Evolutionary conservation across 2,888 invertebrate species (phyloP), one percentile per base, ranked within the genome.

Genomic region (Tipula vernalis): DNA sequence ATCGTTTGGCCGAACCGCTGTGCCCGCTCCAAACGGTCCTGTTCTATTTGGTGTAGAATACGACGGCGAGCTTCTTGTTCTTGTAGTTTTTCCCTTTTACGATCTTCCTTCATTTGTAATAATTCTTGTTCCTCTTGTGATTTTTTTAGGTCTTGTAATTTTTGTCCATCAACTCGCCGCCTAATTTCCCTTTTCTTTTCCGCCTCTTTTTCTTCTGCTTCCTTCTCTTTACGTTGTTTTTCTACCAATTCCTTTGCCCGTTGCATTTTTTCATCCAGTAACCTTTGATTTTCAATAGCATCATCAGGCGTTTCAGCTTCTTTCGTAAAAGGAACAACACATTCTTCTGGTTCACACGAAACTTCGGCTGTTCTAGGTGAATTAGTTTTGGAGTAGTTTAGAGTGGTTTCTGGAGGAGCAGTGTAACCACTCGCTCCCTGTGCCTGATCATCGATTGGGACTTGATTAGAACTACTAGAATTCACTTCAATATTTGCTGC

Each of bases 11-110:
- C 88, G 86, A 91, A 92, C 88, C 90, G 92, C 28, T 93, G 91
- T 44, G 93, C 93, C 12, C 95, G 90, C 89, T 96, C 96, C 0
- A 94, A 94, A 89, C 96, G 94, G 91, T 98, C 98, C 90, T 95
- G 95, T 0, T 96, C 97, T 87, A 98, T 98, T 91, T 98, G 96
- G 87, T 95, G 95, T 87, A 95, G 92, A 18, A 98, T 95, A 86
- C 95, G 94, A 88, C 98, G 96, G 10, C 96, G 93, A 0, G 96
- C 96, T 10, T 94, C 92, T 88, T 94, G 93, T 89, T 96, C 96
- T 88, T 95, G 96, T 88, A 94, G 92, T 89, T 95, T 96, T 89
- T 97, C 97, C 87, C 94, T 95, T 89, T 94, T 94, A 84, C 96
- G 93, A 87, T 96, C 95, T 88, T 96, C 93, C 92, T 93, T 93